A percentile compares a stretch with the other conserved stretches of the same genome.
phyloP scores from a whole-genome alignment of 2,113 vertebrate genomes.

The Pyrgilauda ruficollis region DNA sequence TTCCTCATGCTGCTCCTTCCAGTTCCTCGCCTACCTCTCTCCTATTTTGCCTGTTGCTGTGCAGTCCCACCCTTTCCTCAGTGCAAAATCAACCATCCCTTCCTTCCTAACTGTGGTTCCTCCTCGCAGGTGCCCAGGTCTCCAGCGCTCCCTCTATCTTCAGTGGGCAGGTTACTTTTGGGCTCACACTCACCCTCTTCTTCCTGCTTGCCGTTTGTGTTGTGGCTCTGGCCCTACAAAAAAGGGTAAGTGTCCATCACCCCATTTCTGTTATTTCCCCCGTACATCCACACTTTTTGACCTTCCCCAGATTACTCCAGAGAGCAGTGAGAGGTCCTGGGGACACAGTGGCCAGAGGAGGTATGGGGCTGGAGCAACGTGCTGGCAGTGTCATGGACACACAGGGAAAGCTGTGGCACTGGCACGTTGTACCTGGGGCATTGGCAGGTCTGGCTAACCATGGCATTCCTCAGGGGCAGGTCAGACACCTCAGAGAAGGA shows the following conservation, averaged over 20 bases:
- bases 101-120: not conserved
- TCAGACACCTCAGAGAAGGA: not conserved
- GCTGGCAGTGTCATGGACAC: not conserved
- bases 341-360: not conserved
- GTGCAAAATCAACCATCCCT: not conserved
- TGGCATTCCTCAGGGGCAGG: not conserved
- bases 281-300: not conserved
- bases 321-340: not conserved
- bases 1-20: not conserved
- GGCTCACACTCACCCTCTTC: slow-evolving; percentile 40
- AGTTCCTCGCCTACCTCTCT: not conserved
- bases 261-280: not conserved
- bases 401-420: not conserved
- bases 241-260: slow-evolving; percentile 44
- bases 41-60: not conserved
- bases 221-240: slow-evolving; percentile 28
- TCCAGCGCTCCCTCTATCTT: not conserved
- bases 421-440: not conserved
- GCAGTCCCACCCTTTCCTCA: not conserved
- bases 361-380: not conserved
- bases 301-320: not conserved
- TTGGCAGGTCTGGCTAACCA: not conserved
- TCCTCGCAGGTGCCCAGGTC: slow-evolving; percentile 59
- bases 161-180: slow-evolving; percentile 27
- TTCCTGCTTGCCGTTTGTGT: not conserved